A percentile compares a stretch with the other conserved stretches of the same genome.
Conservation (phyloP, 2,113 vertebrate genomes). For the Ammodramus savannarum region DNA sequence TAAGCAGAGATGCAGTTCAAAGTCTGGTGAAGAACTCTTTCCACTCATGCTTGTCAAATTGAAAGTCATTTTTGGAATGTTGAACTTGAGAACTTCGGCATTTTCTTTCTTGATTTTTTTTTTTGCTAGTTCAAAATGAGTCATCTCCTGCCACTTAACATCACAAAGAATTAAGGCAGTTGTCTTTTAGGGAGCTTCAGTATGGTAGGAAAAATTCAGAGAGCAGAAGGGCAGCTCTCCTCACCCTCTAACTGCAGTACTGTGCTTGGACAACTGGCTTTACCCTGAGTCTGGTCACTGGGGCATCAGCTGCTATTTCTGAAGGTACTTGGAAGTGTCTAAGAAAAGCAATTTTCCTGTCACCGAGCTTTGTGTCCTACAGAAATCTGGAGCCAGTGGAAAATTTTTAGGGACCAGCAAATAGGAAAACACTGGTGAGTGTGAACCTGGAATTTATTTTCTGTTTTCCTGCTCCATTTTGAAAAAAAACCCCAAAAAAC, state of each 20-base stretch:
- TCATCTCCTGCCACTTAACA: not conserved
- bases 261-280: not conserved
- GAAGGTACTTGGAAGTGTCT: not conserved
- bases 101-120: not conserved
- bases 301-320: not conserved
- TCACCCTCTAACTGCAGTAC: not conserved
- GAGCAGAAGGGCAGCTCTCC: not conserved
- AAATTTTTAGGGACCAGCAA: not conserved
- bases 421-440: not conserved
- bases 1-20: conserved; percentile 1
- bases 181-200: not conserved
- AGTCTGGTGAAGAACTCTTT: not conserved
- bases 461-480: not conserved
- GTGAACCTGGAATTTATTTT: not conserved
- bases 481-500: not conserved
- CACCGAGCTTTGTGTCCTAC: not conserved
- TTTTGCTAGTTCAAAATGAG: not conserved
- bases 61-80: not conserved
- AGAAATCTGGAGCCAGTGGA: not conserved
- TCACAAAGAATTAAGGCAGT: not conserved
- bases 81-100: conserved; percentile 49
- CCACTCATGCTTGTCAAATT: conserved; percentile 24
- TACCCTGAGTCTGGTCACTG: not conserved
- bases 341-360: not conserved
- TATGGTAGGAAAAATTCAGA: not conserved